These are phyloP conservation scores for Mixornis gularis DNA, from an alignment of 2,113 vertebrate species.

Conservation along the genomic window DNA sequence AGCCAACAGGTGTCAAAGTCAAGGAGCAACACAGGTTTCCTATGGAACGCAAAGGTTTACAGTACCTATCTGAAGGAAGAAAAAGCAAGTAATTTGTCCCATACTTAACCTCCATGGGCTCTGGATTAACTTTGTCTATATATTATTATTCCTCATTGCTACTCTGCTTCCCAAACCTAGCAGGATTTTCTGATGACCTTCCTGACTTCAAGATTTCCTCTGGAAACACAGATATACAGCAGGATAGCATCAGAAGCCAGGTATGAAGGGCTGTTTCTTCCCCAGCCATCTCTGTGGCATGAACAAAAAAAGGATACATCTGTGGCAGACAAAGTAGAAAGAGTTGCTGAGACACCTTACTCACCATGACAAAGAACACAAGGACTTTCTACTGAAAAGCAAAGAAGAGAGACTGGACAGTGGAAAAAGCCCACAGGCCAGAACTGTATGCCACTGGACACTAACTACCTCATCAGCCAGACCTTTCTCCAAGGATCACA, in stretches of 20 bases:
- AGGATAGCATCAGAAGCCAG: neutral
- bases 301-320: rapidly evolving
- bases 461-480: neutral
- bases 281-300: neutral
- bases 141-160: neutral
- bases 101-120: neutral
- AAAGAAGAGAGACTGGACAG: neutral
- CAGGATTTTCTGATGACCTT: neutral
- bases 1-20: neutral
- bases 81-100: neutral
- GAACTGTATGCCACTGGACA: neutral
- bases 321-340: neutral
- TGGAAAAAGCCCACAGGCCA: neutral
- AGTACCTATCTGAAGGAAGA: neutral
- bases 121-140: neutral
- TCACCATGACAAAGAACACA: neutral
- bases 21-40: neutral
- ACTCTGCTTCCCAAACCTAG: neutral
- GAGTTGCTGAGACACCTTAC: neutral
- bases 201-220: neutral
- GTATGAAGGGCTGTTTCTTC: neutral
- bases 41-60: neutral
- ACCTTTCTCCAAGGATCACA: neutral
- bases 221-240: neutral
- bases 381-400: neutral